A percentile compares a stretch with the other conserved stretches of the same genome.
Evolutionary conservation across 2,113 vertebrate genomes (phyloP).

Genomic region (Origma solitaria): DNA sequence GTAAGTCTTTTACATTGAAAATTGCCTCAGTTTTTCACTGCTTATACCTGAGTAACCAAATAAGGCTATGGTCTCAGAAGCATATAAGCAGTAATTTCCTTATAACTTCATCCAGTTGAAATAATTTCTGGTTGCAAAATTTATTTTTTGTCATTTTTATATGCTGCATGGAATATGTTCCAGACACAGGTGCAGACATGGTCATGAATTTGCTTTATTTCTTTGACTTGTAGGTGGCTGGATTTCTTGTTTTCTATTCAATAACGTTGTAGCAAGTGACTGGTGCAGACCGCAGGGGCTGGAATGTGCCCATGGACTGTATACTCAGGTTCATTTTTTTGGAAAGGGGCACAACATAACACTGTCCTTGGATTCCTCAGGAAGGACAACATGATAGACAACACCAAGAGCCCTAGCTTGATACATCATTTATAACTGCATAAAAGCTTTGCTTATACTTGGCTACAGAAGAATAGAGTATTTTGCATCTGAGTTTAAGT

Average conservation of each 20-base stretch:
- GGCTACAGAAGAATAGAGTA: not conserved
- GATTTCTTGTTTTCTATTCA: not conserved
- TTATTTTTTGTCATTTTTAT: not conserved
- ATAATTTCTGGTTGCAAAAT: not conserved
- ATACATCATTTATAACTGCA: not conserved
- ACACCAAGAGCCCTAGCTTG: not conserved
- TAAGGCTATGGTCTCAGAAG: not conserved
- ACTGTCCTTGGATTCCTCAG: not conserved
- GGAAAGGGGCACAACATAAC: not conserved
- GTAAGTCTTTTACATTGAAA: not conserved
- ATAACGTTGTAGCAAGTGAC: not conserved
- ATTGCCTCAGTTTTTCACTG: not conserved
- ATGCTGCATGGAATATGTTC: not conserved
- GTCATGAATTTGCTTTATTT: not conserved
- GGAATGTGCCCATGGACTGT: rapidly evolving
- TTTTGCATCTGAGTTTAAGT: not conserved
- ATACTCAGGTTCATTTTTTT: not conserved
- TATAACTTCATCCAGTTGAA: not conserved
- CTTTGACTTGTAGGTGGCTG: not conserved
- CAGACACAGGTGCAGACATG: not conserved
- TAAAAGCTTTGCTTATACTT: not conserved
- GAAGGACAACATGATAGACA: not conserved
- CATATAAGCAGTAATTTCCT: not conserved
- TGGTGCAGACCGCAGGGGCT: not conserved
- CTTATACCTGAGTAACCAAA: not conserved